Evolutionary conservation across 2,113 vertebrate species (phyloP).

Genomic region (Eretmochelys imbricata): DNA sequence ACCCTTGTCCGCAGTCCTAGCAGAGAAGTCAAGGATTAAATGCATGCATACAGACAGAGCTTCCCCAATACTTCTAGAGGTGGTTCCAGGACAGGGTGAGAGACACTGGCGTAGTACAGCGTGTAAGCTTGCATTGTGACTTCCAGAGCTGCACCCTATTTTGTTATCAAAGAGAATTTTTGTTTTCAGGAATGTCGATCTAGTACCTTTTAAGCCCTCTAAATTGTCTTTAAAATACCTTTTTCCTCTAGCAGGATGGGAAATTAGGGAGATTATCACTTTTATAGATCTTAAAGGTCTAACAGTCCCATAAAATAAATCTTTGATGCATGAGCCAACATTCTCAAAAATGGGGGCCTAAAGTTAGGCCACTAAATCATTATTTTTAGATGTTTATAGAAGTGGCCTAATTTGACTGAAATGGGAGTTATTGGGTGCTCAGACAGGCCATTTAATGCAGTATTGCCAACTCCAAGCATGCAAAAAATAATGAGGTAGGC

Average conservation of each 20-base stretch:
- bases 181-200: not conserved
- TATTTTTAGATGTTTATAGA: not conserved
- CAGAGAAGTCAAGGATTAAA: not conserved
- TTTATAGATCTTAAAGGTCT: not conserved
- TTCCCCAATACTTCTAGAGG: fast-evolving
- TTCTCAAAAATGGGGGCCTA: not conserved
- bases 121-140: not conserved
- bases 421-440: not conserved
- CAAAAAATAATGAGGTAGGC: not conserved
- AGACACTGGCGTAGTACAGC: not conserved
- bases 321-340: not conserved
- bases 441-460: not conserved
- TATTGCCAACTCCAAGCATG: not conserved
- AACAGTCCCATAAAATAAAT: not conserved
- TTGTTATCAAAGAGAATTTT: not conserved
- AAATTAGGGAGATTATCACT: not conserved
- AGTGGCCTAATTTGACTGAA: not conserved
- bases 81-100: not conserved
- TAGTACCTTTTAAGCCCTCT: not conserved
- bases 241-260: not conserved
- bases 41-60: not conserved
- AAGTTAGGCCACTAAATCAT: not conserved
- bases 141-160: not conserved
- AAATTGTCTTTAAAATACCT: not conserved
- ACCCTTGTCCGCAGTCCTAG: not conserved